Conservation (phyloP, 2,888 invertebrate species). For the Habroteleia sp. region DNA sequence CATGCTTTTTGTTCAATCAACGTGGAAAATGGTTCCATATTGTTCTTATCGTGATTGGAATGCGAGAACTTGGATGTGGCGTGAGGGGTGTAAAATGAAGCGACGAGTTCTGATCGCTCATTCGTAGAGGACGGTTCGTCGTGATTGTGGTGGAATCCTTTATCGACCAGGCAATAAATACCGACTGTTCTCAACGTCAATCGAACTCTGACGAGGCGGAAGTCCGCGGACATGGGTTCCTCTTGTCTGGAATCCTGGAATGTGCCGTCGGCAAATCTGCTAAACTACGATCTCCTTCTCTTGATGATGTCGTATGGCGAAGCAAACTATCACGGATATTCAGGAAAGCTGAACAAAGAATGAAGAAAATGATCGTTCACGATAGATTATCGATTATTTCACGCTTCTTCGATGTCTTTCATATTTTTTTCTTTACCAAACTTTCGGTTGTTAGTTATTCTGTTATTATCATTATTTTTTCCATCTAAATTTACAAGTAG, state of each 20-base stretch:
- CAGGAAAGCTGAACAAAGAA: constrained; percentile 10
- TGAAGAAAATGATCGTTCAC: constrained; percentile 20
- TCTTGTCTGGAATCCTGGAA: constrained; percentile 60
- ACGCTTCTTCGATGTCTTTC: not conserved
- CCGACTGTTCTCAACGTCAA: constrained; percentile 70
- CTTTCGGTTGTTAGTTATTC: no score
- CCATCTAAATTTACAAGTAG: no score
- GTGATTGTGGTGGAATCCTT: constrained; percentile 61
- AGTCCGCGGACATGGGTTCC: constrained; percentile 66
- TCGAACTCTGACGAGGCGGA: constrained; percentile 72
- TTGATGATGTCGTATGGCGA: constrained; percentile 28
- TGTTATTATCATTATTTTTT: no score
- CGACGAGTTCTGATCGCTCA: constrained; percentile 46
- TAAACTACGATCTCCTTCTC: constrained; percentile 36
- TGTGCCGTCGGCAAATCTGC: constrained; percentile 50
- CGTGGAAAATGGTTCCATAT: constrained; percentile 45
- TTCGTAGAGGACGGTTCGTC: constrained; percentile 32
- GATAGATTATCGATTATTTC: no score
- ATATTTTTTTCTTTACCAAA: not conserved
- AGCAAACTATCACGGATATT: constrained; percentile 13
- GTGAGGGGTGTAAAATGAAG: constrained; percentile 48
- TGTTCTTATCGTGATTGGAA: constrained; percentile 57
- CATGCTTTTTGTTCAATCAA: constrained; percentile 42
- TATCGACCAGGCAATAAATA: constrained; percentile 67
- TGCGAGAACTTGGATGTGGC: constrained; percentile 36